Evolutionary conservation across 2,888 invertebrate species (phyloP).

Genomic region (Spilosoma lubricipeda): DNA sequence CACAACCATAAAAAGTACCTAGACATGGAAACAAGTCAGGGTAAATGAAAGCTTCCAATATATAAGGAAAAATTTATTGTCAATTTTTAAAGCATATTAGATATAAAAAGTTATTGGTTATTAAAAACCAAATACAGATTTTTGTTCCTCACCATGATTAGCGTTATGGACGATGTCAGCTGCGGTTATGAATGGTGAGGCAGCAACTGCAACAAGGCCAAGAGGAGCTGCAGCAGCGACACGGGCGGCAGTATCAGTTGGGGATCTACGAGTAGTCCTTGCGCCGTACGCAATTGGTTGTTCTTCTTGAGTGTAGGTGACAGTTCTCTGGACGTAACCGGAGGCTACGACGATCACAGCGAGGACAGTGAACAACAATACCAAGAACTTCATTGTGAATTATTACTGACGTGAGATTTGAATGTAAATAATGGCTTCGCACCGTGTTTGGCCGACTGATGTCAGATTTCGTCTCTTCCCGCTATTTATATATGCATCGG

Average conservation of each 20-base stretch:
- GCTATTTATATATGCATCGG: constrained; percentile 68
- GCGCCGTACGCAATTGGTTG: too few species aligned
- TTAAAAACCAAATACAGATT: not conserved
- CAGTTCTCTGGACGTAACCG: constrained; percentile 58
- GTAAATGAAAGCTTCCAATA: not conserved
- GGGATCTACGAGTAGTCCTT: not conserved
- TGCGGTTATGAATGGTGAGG: not conserved
- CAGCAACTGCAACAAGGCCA: not conserved
- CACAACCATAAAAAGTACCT: too few species aligned
- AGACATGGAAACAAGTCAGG: not conserved
- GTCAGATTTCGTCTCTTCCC: constrained; percentile 50
- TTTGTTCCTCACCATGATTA: not conserved
- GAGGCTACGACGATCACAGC: constrained; percentile 56
- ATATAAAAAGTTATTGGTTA: not conserved
- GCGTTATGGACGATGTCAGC: not conserved
- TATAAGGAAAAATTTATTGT: not conserved
- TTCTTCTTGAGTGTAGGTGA: constrained; percentile 42
- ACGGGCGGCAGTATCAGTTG: constrained; percentile 61
- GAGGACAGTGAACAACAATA: constrained; percentile 75
- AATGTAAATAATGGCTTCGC: constrained; percentile 70
- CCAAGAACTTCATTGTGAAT: constrained; percentile 75
- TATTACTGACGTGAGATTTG: constrained; percentile 70
- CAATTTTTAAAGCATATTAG: not conserved
- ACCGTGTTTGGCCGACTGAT: constrained; percentile 70
- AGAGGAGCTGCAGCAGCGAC: not conserved